Evolutionary conservation across 2,113 vertebrate species (phyloP).

Genomic region (Spilogale gracilis): DNA sequence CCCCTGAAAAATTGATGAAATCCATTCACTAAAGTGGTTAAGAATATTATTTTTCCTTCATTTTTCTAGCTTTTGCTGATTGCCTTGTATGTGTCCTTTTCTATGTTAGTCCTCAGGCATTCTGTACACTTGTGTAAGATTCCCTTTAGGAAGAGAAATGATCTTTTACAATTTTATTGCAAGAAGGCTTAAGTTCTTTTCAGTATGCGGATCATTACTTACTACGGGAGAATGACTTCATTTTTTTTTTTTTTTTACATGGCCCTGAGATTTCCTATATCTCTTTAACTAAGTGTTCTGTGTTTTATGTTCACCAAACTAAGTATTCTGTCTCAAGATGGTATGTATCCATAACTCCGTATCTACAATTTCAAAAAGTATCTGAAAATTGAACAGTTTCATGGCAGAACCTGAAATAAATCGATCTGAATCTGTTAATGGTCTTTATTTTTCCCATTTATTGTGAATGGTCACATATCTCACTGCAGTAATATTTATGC

Average conservation of each 20-base stretch:
- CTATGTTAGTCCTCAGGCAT: neutral
- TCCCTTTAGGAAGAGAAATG: neutral
- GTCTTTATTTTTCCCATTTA: neutral
- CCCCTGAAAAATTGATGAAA: neutral
- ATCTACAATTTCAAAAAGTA: neutral
- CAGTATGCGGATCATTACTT: neutral
- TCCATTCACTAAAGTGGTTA: neutral
- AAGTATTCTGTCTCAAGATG: neutral
- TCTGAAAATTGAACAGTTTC: neutral
- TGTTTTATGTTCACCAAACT: neutral
- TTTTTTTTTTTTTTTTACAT: neutral
- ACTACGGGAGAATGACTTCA: neutral
- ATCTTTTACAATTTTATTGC: neutral
- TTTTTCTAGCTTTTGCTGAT: neutral
- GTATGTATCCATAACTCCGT: neutral
- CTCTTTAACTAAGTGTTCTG: neutral
- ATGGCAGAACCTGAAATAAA: neutral
- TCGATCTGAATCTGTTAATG: neutral
- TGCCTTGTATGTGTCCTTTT: neutral
- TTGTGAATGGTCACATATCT: neutral
- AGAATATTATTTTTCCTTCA: neutral
- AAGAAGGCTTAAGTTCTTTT: neutral
- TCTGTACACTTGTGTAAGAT: neutral
- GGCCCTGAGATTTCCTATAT: neutral
- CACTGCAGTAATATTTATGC: neutral